These are phyloP conservation scores for Percopsis transmontana DNA, from an alignment of 2,113 vertebrate genomes.

Conservation along the genomic window DNA sequence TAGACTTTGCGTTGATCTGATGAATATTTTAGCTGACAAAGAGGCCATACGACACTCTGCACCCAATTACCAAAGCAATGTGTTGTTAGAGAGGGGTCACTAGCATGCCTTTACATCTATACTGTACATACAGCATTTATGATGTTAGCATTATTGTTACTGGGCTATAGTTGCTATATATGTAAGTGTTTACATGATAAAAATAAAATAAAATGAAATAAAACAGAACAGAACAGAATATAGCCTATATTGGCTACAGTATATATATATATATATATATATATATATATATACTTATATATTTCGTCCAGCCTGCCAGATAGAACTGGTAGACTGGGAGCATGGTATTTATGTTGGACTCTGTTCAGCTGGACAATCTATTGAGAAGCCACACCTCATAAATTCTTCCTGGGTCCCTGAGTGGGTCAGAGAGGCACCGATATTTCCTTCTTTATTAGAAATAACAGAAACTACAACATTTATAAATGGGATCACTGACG, in stretches of 20 bases:
- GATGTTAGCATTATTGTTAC: not conserved
- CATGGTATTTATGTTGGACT: constrained; percentile 63
- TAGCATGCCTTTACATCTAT: not conserved
- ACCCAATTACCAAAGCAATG: constrained; percentile 41
- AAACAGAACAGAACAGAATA: too few species aligned
- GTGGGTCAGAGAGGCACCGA: constrained; percentile 67
- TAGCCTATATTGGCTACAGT: too few species aligned
- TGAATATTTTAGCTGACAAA: constrained; percentile 77
- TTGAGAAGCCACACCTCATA: constrained; percentile 59
- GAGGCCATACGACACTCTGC: constrained; percentile 65
- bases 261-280: too few species aligned
- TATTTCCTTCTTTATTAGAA: constrained; percentile 76
- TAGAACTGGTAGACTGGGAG: constrained; percentile 36
- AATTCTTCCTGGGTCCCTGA: constrained; percentile 59
- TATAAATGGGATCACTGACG: constrained; percentile 61
- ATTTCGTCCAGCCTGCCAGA: constrained; percentile 35
- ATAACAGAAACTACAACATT: constrained; percentile 60
- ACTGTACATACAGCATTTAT: not conserved
- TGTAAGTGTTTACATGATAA: too few species aligned
- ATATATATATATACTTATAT: too few species aligned
- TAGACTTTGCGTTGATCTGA: constrained; percentile 77
- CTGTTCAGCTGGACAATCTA: constrained; percentile 55
- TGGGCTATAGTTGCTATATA: too few species aligned
- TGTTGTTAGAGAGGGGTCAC: constrained; percentile 57
- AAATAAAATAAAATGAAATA: too few species aligned